These are phyloP conservation scores for Athalia cordata DNA, from an alignment of 2,888 invertebrate species.

Conservation along the genomic window DNA sequence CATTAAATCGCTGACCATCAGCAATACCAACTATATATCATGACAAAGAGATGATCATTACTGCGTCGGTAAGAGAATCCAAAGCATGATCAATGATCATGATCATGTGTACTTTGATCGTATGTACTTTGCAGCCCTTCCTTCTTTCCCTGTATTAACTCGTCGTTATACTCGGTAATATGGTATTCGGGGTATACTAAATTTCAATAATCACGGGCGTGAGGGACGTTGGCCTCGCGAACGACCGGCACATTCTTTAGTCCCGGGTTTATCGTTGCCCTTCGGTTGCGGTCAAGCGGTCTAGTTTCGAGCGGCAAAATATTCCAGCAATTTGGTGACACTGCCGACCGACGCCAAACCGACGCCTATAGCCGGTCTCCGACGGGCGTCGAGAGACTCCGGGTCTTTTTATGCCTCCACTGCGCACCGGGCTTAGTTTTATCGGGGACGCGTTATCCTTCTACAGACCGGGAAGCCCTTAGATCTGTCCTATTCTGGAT, in stretches of 20 bases:
- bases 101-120: not conserved
- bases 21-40: not conserved
- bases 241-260: conserved; percentile 42
- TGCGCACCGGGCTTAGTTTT: conserved; percentile 68
- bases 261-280: conserved; percentile 40
- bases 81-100: not conserved
- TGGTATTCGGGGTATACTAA: not conserved
- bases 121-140: not conserved
- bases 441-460: conserved; percentile 67
- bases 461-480: conserved; percentile 43
- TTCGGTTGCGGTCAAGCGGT: conserved; percentile 53
- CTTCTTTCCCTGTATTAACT: not conserved
- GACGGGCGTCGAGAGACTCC: conserved; percentile 43
- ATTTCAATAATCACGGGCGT: conserved; percentile 41
- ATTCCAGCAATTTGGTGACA: conserved; percentile 70
- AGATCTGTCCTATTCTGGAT: conserved; percentile 67
- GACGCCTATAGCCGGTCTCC: not conserved
- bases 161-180: no score
- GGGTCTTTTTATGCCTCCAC: conserved; percentile 66
- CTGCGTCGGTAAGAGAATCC: not conserved
- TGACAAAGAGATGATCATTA: not conserved
- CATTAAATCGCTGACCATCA: conserved; percentile 14
- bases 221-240: conserved; percentile 20
- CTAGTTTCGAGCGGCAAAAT: conserved; percentile 62
- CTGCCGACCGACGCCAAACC: conserved; percentile 61